Conservation (phyloP, 1,140 invertebrate species). For the Lepidostoma basale region DNA sequence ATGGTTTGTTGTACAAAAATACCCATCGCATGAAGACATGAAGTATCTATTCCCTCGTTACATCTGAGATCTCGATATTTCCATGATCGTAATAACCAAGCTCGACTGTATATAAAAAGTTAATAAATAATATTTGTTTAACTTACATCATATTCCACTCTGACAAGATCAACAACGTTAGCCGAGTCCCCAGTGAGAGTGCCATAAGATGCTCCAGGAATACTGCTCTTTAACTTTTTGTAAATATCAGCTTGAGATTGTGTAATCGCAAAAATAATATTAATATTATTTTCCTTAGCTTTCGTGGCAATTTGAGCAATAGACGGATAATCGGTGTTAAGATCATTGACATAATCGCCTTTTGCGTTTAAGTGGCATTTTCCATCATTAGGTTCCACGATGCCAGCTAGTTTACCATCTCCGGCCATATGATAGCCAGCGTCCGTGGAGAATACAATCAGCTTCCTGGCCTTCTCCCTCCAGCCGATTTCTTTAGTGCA, state of each 20-base stretch:
- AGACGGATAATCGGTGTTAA: conserved; percentile 71
- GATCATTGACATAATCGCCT: conserved; percentile 72
- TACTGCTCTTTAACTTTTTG: conserved; percentile 64
- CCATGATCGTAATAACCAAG: too few relatives aligned
- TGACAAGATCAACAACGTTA: conserved; percentile 77
- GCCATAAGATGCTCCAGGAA: conserved; percentile 69
- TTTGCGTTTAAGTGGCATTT: conserved; percentile 73
- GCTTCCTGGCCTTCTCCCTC: conserved; percentile 65
- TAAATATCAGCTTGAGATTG: conserved; percentile 69
- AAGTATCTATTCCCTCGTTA: too few relatives aligned
- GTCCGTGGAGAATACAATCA: conserved; percentile 69
- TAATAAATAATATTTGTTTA: too few relatives aligned
- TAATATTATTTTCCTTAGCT: conserved; percentile 78
- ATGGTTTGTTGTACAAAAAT: too few relatives aligned
- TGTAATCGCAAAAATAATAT: conserved; percentile 86
- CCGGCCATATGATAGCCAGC: conserved; percentile 68
- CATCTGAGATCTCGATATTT: too few relatives aligned
- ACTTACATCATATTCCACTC: conserved; percentile 72
- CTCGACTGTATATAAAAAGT: too few relatives aligned
- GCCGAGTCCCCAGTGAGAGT: conserved; percentile 69
- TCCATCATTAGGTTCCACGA: conserved; percentile 85
- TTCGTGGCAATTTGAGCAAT: conserved; percentile 68
- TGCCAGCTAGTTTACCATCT: conserved; percentile 77
- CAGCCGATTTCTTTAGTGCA: conserved; percentile 69
- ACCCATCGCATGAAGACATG: too few relatives aligned